Base-by-base conservation (phyloP, 2,113 vertebrate genomes). In the Nicator chloris region DNA sequence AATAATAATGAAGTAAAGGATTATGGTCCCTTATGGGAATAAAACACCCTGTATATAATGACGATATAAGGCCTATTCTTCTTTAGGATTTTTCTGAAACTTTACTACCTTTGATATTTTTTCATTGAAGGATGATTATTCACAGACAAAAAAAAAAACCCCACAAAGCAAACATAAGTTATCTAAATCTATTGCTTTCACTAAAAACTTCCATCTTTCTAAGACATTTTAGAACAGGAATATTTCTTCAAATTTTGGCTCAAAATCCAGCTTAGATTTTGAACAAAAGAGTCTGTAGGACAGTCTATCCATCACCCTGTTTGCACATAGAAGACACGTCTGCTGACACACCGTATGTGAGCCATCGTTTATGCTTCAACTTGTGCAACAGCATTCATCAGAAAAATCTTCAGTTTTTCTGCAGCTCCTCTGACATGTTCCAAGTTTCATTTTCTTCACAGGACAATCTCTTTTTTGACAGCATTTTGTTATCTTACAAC, bases 201-300 rank as follows among this genome's bases (percentile, higher is more conserved):
- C 45, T 73, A n/a, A 85, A 78, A 76, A 54, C 15, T 82, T 89
- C 63, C 10, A 0, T 79, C 53, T 86, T 81, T 53, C 57, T 84
- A 23, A 87, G 37, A 39, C 49, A 35, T 79, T 82, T 90, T 59
- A 59, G 85, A 85, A 61, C 70, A 95, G 45, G 63, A 73, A 65
- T 77, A 82, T 80, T 91, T 92, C 78, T 85, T 91, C 91, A 88
- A 70, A 63, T 69, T 78, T 85, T 94, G 95, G 90, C 81, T 90
- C 79, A 80, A 90, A 94, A 77, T 90, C 63, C 47, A 80, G n/a
- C 40, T 91, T 77, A 21, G 28, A 20, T 83, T 90, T 81, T 83
- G 63, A 56, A 82, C 37, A 42, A 49, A 30, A 15, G 44, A 31
- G 35, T n/a, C 78, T 80, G 45, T 56, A 79, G 75, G 71, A 77